Evolutionary conservation across 1,140 invertebrate species (phyloP), one percentile per base, ranked within the genome.

Genomic region (Leptonema lineaticorne): DNA sequence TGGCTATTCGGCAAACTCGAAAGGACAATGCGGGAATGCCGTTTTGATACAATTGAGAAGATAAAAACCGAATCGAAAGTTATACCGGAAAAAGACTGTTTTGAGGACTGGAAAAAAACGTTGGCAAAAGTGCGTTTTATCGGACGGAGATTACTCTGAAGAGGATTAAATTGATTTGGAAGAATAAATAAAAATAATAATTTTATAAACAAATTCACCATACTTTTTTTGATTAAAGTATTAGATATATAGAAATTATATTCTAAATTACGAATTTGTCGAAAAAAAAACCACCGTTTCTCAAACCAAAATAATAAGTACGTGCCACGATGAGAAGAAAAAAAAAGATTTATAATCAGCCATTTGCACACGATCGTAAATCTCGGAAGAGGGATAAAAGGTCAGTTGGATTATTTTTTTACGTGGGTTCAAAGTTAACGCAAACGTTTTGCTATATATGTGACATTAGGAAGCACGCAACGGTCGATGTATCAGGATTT

Each of bases 331-430:
- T 26, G 14, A 58, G 11, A 26, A n/a, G 24, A n/a, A 26, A 11
- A 29, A 22, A 20, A 58, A 58, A 58, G 56, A 58, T 58, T 58
- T 58, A 58, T 58, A 14, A 14, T 30, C 26, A 26, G 20, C 56
- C 56, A 58, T 58, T 58, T 58, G 56, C 29, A 7, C 56, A n/a
- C n/a, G n/a, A n/a, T n/a, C n/a, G 29, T 58, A 58, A 58, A 58
- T 58, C 56, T 58, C 26, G 24, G 5, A 9, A 53, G 29, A 26
- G 26, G 56, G 37, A 41, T 28, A 58, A 58, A 58, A 58, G 56
- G 56, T 22, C 56, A 58, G 20, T 18, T 1, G 56, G 56, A 58
- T 58, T 58, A 58, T 58, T 22, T 22, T 27, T 27, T 8, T 7
- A 9, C 24, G 56, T 27, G 56, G 28, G 20, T 28, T 30, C 24